A percentile compares a stretch with the other conserved stretches of the same genome.
Conservation (phyloP, 2,888 invertebrate species). For the Phyllotreta cruciferae region DNA sequence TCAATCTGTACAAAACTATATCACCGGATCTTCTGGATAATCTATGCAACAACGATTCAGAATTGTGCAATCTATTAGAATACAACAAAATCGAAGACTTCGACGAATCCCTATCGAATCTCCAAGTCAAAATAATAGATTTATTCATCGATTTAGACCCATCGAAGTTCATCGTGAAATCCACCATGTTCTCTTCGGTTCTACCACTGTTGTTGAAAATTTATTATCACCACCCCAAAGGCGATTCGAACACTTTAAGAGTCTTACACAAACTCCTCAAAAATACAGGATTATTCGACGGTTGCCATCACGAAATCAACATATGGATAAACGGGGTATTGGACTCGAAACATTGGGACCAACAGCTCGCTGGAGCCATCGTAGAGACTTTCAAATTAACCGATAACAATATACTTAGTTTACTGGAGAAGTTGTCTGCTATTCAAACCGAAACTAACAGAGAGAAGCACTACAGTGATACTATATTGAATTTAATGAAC, state of each 20-base stretch:
- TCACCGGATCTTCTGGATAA: conserved; percentile 64
- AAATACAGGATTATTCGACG: conserved; percentile 71
- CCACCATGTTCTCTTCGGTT: conserved; percentile 46
- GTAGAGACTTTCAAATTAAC: conserved; percentile 43
- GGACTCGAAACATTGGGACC: conserved; percentile 46
- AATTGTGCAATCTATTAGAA: conserved; percentile 41
- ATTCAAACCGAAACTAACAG: conserved; percentile 23
- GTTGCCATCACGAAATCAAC: conserved; percentile 70
- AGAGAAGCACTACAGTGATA: conserved; percentile 24
- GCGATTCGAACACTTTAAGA: conserved; percentile 42
- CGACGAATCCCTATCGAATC: conserved; percentile 34
- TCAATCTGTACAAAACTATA: conserved; percentile 63
- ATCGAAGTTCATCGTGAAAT: conserved; percentile 52
- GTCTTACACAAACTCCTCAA: conserved; percentile 65
- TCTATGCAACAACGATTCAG: conserved; percentile 38
- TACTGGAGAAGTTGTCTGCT: conserved; percentile 42
- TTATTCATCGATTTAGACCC: conserved; percentile 57
- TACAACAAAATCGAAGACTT: conserved; percentile 29
- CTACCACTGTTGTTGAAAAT: conserved; percentile 54
- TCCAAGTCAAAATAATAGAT: conserved; percentile 59
- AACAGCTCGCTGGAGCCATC: conserved; percentile 48
- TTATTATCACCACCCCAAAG: conserved; percentile 58
- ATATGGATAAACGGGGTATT: conserved; percentile 63
- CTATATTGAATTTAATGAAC: conserved; percentile 30
- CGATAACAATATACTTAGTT: conserved; percentile 45